A percentile compares a stretch with the other conserved stretches of the same genome.
Evolutionary conservation across 2,797 vertebrate species (phyloP).

Genomic region (Characodon lateralis): DNA sequence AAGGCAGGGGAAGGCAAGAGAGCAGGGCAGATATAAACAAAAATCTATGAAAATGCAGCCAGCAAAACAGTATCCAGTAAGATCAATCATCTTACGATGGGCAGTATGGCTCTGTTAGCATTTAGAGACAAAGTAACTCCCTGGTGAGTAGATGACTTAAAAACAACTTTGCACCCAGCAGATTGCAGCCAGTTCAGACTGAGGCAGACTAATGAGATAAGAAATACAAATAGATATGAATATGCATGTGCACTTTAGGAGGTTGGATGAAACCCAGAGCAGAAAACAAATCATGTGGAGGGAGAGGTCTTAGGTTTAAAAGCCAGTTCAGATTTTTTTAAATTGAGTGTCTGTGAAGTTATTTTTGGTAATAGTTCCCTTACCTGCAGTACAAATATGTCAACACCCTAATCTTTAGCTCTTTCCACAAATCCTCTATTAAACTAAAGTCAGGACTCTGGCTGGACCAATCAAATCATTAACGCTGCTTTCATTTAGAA

Average conservation of each 20-base stretch:
- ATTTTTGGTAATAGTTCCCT: not conserved
- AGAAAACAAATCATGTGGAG: slow-evolving; percentile 10
- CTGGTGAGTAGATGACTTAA: slow-evolving; percentile 22
- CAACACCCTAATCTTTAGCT: not conserved
- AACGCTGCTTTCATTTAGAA: not conserved
- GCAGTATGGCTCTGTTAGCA: slow-evolving; percentile 26
- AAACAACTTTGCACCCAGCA: slow-evolving; percentile 18
- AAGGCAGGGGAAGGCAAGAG: slow-evolving; percentile 28
- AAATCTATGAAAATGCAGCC: slow-evolving; percentile 14
- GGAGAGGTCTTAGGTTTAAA: not conserved
- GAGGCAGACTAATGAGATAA: slow-evolving; percentile 25
- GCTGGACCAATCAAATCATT: not conserved
- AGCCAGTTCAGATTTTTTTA: not conserved
- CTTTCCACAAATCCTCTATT: not conserved
- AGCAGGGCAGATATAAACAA: slow-evolving; percentile 9
- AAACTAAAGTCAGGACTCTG: not conserved
- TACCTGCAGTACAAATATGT: not conserved
- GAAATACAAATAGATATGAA: slow-evolving; percentile 30
- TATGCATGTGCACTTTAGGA: slow-evolving; percentile 17
- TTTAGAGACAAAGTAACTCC: slow-evolving; percentile 45
- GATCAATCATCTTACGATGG: slow-evolving; percentile 15
- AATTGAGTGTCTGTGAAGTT: not conserved
- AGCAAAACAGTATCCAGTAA: slow-evolving; percentile 17
- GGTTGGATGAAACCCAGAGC: slow-evolving; percentile 16
- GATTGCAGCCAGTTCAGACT: slow-evolving; percentile 18